Percentiles rank a stretch among this genome's conserved stretches.
Evolutionary conservation across 2,797 vertebrate species (phyloP).

Genomic region (Arctocebus calabarensis): DNA sequence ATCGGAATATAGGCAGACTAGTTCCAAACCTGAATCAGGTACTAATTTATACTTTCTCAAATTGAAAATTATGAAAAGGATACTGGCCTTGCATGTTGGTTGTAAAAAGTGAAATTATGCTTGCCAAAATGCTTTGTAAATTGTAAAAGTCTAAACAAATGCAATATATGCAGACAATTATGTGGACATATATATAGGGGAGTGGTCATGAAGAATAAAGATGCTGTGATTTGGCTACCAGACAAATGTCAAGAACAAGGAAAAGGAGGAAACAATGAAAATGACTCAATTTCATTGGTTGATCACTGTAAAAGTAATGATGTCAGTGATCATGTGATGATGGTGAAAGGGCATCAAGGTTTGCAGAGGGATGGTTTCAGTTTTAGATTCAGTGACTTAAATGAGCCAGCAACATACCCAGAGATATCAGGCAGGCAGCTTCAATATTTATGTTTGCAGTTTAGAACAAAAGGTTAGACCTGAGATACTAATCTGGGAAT

Average conservation of each 20-base stretch:
- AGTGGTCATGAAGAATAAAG: background rate
- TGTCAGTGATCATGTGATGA: background rate
- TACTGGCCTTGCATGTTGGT: background rate
- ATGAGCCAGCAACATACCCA: background rate
- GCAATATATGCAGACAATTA: background rate
- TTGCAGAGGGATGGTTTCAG: background rate
- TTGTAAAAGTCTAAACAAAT: constrained; percentile 9
- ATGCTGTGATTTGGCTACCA: background rate
- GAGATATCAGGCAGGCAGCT: background rate
- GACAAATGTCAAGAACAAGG: background rate
- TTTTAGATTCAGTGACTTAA: background rate
- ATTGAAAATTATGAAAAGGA: constrained; percentile 1
- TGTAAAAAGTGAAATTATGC: background rate
- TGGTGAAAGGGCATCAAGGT: background rate
- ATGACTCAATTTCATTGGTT: background rate
- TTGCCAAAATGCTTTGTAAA: background rate
- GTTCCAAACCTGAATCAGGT: background rate
- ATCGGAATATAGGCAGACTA: background rate
- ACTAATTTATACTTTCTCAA: background rate
- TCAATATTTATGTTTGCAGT: background rate
- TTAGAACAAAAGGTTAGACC: background rate
- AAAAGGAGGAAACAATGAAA: background rate
- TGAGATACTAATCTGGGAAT: background rate
- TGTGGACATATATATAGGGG: background rate
- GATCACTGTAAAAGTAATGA: background rate